Percentiles rank a stretch among this genome's conserved stretches.
Conservation (phyloP, 1,140 invertebrate species). For the Macrostomum lignano region DNA sequence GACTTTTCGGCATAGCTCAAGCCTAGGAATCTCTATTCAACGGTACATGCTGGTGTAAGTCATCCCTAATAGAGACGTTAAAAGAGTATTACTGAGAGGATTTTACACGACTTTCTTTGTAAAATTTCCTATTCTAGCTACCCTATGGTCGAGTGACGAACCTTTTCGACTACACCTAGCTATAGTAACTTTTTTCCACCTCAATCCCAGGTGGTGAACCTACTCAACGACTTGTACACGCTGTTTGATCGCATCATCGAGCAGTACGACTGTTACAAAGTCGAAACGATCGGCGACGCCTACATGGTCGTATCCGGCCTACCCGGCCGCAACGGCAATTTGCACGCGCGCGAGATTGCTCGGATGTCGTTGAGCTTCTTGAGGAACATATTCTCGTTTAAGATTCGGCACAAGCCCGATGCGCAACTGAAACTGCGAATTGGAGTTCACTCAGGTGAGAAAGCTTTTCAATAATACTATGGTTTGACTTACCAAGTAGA, state of each 20-base stretch:
- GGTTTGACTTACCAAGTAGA: too few relatives aligned
- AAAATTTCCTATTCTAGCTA: too few relatives aligned
- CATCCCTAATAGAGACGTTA: too few relatives aligned
- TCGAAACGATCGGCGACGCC: conserved; percentile 83
- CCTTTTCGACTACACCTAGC: too few relatives aligned
- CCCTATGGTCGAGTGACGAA: too few relatives aligned
- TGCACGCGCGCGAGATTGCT: conserved; percentile 35
- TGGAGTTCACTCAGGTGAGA: conserved; percentile 59
- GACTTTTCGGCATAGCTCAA: too few relatives aligned
- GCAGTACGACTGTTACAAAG: conserved; percentile 90
- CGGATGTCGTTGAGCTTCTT: conserved; percentile 61
- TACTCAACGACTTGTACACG: conserved; percentile 81
- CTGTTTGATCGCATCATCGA: conserved; percentile 83
- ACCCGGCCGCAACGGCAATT: conserved; percentile 31
- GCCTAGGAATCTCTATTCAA: too few relatives aligned
- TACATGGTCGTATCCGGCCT: conserved; percentile 51
- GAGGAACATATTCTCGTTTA: conserved; percentile 51
- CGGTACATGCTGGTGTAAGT: too few relatives aligned
- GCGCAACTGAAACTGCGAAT: conserved; percentile 67
- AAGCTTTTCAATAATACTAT: background rate
- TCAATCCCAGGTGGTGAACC: conserved; percentile 72
- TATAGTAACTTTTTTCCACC: too few relatives aligned
- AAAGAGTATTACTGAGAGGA: too few relatives aligned
- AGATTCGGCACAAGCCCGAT: conserved; percentile 16
- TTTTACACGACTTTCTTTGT: too few relatives aligned